A percentile compares a stretch with the other conserved stretches of the same genome.
Conservation (phyloP, 35 echinoderm and acorn worm species). For the Heliocidaris erythrogramma region DNA sequence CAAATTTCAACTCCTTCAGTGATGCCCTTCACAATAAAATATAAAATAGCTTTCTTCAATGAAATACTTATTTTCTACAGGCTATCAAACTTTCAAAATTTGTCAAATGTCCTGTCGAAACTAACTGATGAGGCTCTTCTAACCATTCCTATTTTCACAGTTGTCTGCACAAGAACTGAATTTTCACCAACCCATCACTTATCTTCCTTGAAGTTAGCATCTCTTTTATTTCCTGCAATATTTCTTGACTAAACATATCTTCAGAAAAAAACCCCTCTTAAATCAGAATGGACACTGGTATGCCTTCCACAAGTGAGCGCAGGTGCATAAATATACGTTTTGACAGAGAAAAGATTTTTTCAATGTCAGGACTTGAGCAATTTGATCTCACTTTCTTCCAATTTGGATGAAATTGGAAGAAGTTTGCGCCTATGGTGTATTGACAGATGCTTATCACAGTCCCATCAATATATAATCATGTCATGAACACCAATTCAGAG, state of each 20-base stretch:
- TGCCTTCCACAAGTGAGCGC: background rate
- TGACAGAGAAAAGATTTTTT: background rate
- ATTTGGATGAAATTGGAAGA: background rate
- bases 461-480: background rate
- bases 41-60: no score
- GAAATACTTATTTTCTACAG: no score
- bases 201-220: background rate
- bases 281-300: background rate
- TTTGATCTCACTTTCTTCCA: background rate
- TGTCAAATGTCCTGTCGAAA: no score
- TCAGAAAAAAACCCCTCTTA: background rate
- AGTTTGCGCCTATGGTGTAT: background rate
- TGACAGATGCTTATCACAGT: constrained; percentile 7
- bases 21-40: no score
- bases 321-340: background rate
- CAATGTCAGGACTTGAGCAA: background rate
- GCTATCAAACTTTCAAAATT: no score
- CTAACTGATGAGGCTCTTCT: no score
- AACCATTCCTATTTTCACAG: background rate
- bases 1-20: no score
- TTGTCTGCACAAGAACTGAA: background rate
- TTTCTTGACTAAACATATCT: background rate
- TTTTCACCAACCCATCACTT: background rate
- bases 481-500: background rate
- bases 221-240: background rate